Evolutionary conservation across 2,797 vertebrate genomes (phyloP), one percentile per base, ranked within the genome.

Genomic region (Peromyscus melanophrys): DNA sequence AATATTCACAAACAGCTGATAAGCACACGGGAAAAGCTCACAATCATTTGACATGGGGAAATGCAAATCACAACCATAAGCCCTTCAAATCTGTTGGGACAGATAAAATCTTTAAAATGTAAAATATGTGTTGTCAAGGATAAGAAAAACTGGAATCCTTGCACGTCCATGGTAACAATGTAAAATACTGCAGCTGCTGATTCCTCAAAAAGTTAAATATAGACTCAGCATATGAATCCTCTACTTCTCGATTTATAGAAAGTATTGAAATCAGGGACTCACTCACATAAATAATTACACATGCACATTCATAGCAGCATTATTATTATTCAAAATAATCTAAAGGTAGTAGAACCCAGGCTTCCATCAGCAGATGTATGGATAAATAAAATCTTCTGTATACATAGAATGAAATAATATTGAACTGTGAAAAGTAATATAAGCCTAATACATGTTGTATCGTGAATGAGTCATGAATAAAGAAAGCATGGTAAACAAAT

Each of bases 91-190:
- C n/a, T 25, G 78, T 78, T 59, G 57, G 34, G 6, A 89, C 57
- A 34, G 4, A 40, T 86, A 63, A n/a, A 95, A 91, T 88, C 61
- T 84, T 14, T 77, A 88, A 87, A 86, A 34, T 23, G 11, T 19
- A 92, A 93, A 93, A 31, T 59, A 93, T 91, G 1, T 52, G 1
- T 95, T 89, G 73, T 31, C 61, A 57, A 90, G 21, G 61, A 94
- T 83, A 46, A 82, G n/a, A 95, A n/a, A 21, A 92, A 61, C 27
- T 75, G 21, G 25, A 94, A 94, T 8, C 14, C 25, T 75, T 46
- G 7, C 27, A 25, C 1, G 16, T 92, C 55, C 0, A 3, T 94
- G 21, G 4, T 80, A 19, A 59, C 14, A n/a, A 37, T 69, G 6
- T 49, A 90, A 95, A 96, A 92, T 69, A 83, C 29, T 61, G 6